These are phyloP conservation scores for Telmatochromis brichardi DNA, from an alignment of 2,113 vertebrate species.

Conservation along the genomic window DNA sequence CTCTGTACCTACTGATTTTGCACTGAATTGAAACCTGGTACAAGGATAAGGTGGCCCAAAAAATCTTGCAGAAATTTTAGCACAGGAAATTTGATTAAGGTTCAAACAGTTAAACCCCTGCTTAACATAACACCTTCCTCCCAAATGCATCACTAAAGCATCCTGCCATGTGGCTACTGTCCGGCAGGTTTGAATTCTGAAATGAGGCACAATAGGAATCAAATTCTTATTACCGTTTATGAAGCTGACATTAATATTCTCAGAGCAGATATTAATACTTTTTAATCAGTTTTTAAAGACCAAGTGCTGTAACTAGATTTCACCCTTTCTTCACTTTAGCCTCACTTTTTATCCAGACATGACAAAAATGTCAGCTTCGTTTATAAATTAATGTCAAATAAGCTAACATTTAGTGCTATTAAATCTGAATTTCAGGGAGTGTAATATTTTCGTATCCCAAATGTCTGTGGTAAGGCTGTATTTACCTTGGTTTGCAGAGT, in stretches of 20 bases:
- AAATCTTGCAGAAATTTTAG: background rate
- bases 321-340: background rate
- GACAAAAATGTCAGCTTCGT: background rate
- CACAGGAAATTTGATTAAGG: background rate
- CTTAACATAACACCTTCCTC: background rate
- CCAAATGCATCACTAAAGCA: background rate
- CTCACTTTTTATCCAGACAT: background rate
- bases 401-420: background rate
- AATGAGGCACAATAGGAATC: background rate
- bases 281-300: background rate
- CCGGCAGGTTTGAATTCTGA: background rate
- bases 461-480: background rate
- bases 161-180: background rate
- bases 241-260: background rate
- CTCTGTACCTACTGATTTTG: background rate
- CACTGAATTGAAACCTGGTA: background rate
- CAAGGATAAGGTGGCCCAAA: too few relatives aligned
- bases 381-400: background rate
- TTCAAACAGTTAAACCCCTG: background rate
- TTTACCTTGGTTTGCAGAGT: constrained; percentile 34
- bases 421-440: background rate
- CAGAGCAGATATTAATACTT: background rate
- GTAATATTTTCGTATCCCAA: background rate
- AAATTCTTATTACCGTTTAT: background rate
- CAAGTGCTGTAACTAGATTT: background rate